Base-by-base conservation (phyloP, 2,113 vertebrate species). In the Australoheros scitulus region DNA sequence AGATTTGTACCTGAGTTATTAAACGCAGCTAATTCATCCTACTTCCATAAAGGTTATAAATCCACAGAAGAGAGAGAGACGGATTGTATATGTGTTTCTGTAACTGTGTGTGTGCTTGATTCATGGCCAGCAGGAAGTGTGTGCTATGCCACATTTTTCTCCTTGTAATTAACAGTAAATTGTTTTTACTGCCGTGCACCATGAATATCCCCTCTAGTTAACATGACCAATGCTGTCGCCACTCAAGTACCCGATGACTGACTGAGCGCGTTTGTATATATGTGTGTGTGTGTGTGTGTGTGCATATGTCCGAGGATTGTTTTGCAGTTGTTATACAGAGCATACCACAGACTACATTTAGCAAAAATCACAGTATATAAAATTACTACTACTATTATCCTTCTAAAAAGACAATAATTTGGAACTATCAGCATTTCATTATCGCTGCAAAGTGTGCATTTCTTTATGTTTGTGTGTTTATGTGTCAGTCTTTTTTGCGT, bases 161-260 rank as follows among this genome's bases (percentile, higher is more conserved):
- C 96, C 96, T 96, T 96, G 96, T 97, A 99, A 99, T 99, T 98
- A 99, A 98, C 96, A 97, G 96, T 97, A 97, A 98, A 98, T 97
- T 97, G 97, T 97, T 99, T 96, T 98, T 97, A 98, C 97, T 97
- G 96, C 97, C 91, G 95, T 59, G 55, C 94, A 94, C 96, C 96
- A 98, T 97, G 97, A 98, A 97, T 97, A 97, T 97, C 96, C 97
- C 96, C 87, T 80, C 87, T 85, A 97, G 96, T 97, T 97, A 96
- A 88, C 84, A 87, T 65, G n/a, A 84, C 60, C 96, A 96, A 41
- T 75, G 74, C 82, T 87, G 88, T 82, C 61, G 18, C 76, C 76
- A 47, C 77, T 89, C 47, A 83, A 89, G 82, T 86, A 80, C 55
- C 72, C n/a, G 20, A 18, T 83, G 89, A 88, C 84, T 81, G 90